phyloP scores from a whole-genome alignment of 2,888 invertebrate genomes.

The Euclidia mi region DNA sequence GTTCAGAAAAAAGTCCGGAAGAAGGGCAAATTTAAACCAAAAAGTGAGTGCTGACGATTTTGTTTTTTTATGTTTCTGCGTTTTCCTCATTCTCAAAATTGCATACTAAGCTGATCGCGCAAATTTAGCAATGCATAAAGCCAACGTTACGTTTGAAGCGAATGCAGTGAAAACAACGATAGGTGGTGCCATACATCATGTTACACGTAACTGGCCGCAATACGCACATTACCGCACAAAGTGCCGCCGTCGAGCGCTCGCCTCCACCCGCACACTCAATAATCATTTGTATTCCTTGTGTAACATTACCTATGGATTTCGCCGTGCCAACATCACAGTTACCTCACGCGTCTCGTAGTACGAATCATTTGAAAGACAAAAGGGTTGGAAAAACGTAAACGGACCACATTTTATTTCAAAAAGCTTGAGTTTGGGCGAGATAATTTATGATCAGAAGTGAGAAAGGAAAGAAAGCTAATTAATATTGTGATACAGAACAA shows the following conservation, averaged over 20 bases:
- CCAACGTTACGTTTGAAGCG: slow-evolving; percentile 26
- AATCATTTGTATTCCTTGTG: not conserved
- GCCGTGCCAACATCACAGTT: no score
- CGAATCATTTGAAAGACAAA: no score
- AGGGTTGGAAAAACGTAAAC: slow-evolving; percentile 11
- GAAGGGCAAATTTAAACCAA: slow-evolving; percentile 86
- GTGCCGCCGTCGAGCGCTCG: not conserved
- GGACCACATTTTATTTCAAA: slow-evolving; percentile 21
- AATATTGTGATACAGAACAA: slow-evolving; percentile 58
- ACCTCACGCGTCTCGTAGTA: no score
- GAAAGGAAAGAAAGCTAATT: slow-evolving; percentile 54
- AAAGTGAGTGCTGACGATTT: slow-evolving; percentile 63
- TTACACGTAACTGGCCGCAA: slow-evolving; percentile 27
- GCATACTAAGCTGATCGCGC: slow-evolving; percentile 1
- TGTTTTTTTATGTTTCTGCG: no score
- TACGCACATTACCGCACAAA: slow-evolving; percentile 10
- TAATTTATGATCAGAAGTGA: slow-evolving; percentile 55
- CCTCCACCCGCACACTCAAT: no score
- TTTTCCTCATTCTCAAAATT: no score
- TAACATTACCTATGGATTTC: no score
- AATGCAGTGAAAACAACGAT: slow-evolving; percentile 51
- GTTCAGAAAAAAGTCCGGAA: slow-evolving; percentile 92
- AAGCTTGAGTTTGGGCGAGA: slow-evolving; percentile 17
- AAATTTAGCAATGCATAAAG: slow-evolving; percentile 18
- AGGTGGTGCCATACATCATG: slow-evolving; percentile 42